Evolutionary conservation across 2,113 vertebrate genomes (phyloP), one percentile per base, ranked within the genome.

Genomic region (Tetrax tetrax): DNA sequence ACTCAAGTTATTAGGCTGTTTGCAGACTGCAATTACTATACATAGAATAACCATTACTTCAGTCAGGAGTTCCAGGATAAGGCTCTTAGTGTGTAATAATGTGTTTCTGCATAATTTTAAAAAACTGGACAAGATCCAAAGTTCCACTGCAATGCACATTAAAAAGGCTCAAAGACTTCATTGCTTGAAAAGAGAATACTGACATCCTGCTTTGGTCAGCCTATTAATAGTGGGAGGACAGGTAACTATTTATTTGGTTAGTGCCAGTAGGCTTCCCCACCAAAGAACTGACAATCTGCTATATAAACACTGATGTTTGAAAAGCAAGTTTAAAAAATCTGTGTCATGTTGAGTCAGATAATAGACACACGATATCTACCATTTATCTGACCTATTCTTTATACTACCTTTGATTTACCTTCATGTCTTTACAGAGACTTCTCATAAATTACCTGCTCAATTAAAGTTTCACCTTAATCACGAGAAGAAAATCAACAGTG

Each of bases 391-490:
- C 47, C 38, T 51, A 29, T 56, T 91, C n/a, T 57, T 77, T 74
- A 60, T 50, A 31, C 9, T 70, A 47, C 51, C 14, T 90, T 81
- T 29, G 29, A 48, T 89, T 91, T 89, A 63, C 56, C 43, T 93
- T 75, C 33, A 31, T 81, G 51, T 76, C 65, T 75, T 70, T 22
- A 35, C 50, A 88, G 43, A 59, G 4, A 56, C 51, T 51, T 75
- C 61, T 96, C 59, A 80, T 70, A 43, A 90, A 71, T 81, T 88
- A 92, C 45, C 48, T 72, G 57, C 54, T 65, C 18, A 50, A 66
- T 54, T 89, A 79, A 54, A 79, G 63, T 59, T 72, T 92, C 54
- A n/a, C 53, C n/a, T 87, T 68, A 69, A 68, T 95, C 72, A 96
- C 15, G 21, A 91, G 41, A 87, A 89, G 65, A 69, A 95, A 84